Conservation (phyloP, 2,113 vertebrate genomes). For the Orthochromis malagaraziensis region DNA sequence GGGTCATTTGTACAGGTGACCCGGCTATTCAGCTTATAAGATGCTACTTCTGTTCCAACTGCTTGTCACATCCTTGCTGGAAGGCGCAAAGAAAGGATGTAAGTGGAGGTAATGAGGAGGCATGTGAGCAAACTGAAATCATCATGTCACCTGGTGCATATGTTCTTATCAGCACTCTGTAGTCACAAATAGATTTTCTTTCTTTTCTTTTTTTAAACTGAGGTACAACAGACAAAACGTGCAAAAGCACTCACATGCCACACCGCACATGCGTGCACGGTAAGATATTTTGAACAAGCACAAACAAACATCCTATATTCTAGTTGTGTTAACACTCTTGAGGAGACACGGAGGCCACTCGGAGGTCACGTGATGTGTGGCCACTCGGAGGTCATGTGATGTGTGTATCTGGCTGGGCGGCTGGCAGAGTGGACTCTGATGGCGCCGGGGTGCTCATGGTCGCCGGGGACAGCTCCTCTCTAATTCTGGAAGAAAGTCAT, state of each 20-base stretch:
- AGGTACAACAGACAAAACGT: neutral
- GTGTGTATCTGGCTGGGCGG: constrained; percentile 39
- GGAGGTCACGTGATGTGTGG: constrained; percentile 50
- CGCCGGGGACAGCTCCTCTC: constrained; percentile 43
- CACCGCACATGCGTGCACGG: neutral
- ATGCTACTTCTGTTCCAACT: neutral
- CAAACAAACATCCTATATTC: neutral
- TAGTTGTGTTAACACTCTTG: neutral
- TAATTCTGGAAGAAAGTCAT: constrained; percentile 56
- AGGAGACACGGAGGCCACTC: neutral
- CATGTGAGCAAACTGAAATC: neutral
- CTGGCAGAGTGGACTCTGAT: constrained; percentile 35
- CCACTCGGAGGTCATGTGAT: no score
- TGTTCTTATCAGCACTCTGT: neutral
- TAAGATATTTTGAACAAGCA: constrained; percentile 4
- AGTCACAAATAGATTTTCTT: neutral
- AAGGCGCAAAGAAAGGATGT: accelerated
- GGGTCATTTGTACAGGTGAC: neutral
- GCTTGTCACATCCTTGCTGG: neutral
- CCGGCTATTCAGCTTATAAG: neutral
- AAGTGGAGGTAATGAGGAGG: neutral
- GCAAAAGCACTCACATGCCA: neutral
- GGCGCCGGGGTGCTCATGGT: constrained; percentile 73
- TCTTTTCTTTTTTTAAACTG: neutral
- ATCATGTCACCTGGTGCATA: neutral